A percentile compares a stretch with the other conserved stretches of the same genome.
These are phyloP conservation scores for Oedothorax gibbosus DNA, from an alignment of 1,140 invertebrate genomes.

Conservation along the genomic window DNA sequence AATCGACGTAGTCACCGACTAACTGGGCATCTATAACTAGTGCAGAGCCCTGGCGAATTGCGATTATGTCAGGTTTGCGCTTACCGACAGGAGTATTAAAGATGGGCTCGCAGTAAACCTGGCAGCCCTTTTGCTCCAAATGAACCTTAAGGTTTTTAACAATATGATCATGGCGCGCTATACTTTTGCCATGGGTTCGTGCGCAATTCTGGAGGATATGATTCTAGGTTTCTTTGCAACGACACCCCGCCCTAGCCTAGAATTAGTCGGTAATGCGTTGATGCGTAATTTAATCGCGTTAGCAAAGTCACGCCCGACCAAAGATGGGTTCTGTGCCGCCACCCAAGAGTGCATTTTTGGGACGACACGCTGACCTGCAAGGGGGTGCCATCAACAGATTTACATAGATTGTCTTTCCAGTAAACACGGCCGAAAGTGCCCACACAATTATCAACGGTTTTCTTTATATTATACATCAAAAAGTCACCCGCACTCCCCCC, in stretches of 20 bases:
- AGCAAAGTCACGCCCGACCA: neutral
- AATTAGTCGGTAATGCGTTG: neutral
- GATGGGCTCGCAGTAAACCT: neutral
- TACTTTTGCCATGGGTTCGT: neutral
- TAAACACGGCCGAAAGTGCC: too few species aligned
- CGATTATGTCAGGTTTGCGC: neutral
- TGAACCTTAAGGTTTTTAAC: neutral
- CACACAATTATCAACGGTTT: neutral
- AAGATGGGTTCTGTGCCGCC: neutral
- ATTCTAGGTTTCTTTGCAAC: constrained; percentile 4
- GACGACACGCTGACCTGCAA: neutral
- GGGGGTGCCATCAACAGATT: too few species aligned
- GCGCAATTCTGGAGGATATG: neutral
- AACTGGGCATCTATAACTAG: neutral
- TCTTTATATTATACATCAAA: neutral
- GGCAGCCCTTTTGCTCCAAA: neutral
- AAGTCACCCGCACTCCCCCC: neutral
- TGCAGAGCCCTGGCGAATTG: neutral
- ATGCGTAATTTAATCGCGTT: neutral
- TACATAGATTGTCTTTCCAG: too few species aligned
- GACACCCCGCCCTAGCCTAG: neutral
- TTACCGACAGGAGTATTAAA: neutral
- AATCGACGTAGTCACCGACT: neutral
- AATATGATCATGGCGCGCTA: neutral
- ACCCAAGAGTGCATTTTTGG: neutral